phyloP scores from a whole-genome alignment of 2,113 vertebrate species.

The Colaptes auratus region DNA sequence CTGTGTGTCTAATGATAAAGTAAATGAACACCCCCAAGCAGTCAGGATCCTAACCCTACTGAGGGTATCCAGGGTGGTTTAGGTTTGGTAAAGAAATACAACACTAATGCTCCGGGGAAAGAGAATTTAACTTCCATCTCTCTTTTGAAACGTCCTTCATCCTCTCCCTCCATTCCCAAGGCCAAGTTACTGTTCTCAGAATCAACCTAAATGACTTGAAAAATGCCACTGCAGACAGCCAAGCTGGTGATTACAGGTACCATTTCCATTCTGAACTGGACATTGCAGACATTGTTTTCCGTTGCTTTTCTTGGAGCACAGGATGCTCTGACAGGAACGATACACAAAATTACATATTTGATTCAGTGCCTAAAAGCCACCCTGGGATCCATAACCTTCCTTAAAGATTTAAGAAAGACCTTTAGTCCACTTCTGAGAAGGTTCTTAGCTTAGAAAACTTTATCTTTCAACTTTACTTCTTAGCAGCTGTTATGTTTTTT shows the following conservation, averaged over 20 bases:
- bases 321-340: constrained; percentile 78
- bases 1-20: constrained; percentile 7
- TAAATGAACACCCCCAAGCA: constrained; percentile 13
- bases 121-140: constrained; percentile 9
- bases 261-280: constrained; percentile 18
- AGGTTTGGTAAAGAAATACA: constrained; percentile 26
- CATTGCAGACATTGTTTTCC: constrained; percentile 62
- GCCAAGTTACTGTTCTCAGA: not conserved
- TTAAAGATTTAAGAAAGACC: constrained; percentile 82
- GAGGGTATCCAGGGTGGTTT: constrained; percentile 2
- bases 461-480: constrained; percentile 86
- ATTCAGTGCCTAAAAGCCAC: constrained; percentile 79
- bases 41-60: not conserved
- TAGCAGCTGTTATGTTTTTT: constrained; percentile 89
- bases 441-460: constrained; percentile 84
- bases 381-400: constrained; percentile 79
- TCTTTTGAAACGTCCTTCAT: constrained; percentile 36
- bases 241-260: constrained; percentile 57
- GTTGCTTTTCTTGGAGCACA: constrained; percentile 73
- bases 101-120: not conserved
- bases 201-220: constrained; percentile 18
- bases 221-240: constrained; percentile 6
- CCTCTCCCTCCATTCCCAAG: not conserved
- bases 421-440: constrained; percentile 83
- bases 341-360: constrained; percentile 83